These are phyloP conservation scores for Mola mola DNA, from an alignment of 2,113 vertebrate species.

Conservation along the genomic window DNA sequence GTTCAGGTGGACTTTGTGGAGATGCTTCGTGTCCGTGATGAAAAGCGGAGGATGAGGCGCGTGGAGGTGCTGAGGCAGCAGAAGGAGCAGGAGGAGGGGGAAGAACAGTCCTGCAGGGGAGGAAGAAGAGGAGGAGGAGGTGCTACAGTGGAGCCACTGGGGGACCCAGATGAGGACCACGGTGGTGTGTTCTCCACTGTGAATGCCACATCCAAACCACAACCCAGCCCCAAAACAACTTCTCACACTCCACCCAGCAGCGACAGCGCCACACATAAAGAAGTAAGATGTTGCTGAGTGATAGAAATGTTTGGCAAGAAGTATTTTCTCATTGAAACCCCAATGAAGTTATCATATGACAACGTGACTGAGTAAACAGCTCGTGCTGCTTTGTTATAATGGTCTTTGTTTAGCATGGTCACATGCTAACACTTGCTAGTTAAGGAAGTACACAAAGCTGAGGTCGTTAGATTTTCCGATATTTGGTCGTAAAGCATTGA, in stretches of 20 bases:
- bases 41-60: constrained; percentile 72
- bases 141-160: constrained; percentile 56
- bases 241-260: neutral
- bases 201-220: constrained; percentile 29
- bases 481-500: too few relatives aligned
- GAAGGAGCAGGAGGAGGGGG: constrained; percentile 60
- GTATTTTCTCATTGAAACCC: neutral
- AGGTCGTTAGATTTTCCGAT: too few relatives aligned
- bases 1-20: constrained; percentile 75
- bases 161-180: constrained; percentile 51
- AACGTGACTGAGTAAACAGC: too few relatives aligned
- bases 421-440: too few relatives aligned
- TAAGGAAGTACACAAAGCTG: too few relatives aligned
- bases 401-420: too few relatives aligned
- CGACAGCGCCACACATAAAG: constrained; percentile 23
- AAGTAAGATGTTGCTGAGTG: too few relatives aligned
- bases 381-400: too few relatives aligned
- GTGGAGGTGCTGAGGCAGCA: constrained; percentile 73
- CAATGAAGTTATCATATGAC: neutral
- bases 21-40: constrained; percentile 77
- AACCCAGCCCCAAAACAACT: constrained; percentile 4
- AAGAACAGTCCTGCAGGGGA: neutral
- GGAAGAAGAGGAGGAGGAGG: constrained; percentile 17
- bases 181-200: neutral
- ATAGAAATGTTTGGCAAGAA: too few relatives aligned